phyloP scores from a whole-genome alignment of 2,797 vertebrate genomes.

The Sebastes hubbsi region DNA sequence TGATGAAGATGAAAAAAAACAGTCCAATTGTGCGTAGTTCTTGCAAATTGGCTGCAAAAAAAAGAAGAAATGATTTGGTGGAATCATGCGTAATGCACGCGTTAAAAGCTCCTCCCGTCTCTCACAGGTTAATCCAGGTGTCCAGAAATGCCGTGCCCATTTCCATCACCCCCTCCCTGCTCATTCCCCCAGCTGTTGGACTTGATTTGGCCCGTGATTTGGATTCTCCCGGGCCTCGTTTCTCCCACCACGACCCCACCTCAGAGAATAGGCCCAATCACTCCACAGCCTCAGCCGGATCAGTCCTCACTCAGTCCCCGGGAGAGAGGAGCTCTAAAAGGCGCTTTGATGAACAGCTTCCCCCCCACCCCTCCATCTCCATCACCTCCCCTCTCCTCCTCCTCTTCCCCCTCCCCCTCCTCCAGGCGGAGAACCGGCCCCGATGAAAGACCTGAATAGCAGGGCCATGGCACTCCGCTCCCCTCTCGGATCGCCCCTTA shows the following conservation, averaged over 20 bases:
- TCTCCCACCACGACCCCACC: constrained; percentile 70
- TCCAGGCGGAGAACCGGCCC: constrained; percentile 78
- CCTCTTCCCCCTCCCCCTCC: constrained; percentile 48
- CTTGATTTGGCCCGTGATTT: constrained; percentile 80
- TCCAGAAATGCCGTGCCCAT: constrained; percentile 39
- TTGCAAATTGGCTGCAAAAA: neutral
- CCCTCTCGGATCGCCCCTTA: constrained; percentile 92
- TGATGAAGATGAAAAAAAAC: constrained; percentile 23
- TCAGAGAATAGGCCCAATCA: constrained; percentile 82
- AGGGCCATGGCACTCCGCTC: constrained; percentile 91
- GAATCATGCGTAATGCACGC: constrained; percentile 6
- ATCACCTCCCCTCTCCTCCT: constrained; percentile 61
- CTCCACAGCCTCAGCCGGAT: constrained; percentile 71
- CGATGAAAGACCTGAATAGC: constrained; percentile 92
- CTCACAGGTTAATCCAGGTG: constrained; percentile 64
- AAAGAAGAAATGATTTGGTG: neutral
- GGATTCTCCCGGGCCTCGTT: constrained; percentile 73
- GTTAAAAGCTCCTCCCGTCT: neutral
- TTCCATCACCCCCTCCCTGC: constrained; percentile 52
- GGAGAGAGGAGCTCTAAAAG: constrained; percentile 81
- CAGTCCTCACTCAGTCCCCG: constrained; percentile 76
- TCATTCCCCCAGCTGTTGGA: constrained; percentile 27
- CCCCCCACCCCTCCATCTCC: constrained; percentile 64
- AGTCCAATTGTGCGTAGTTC: constrained; percentile 27
- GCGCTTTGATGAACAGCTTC: constrained; percentile 93